These are phyloP conservation scores for Apis florea DNA, from an alignment of 1,140 invertebrate species.

Conservation along the genomic window DNA sequence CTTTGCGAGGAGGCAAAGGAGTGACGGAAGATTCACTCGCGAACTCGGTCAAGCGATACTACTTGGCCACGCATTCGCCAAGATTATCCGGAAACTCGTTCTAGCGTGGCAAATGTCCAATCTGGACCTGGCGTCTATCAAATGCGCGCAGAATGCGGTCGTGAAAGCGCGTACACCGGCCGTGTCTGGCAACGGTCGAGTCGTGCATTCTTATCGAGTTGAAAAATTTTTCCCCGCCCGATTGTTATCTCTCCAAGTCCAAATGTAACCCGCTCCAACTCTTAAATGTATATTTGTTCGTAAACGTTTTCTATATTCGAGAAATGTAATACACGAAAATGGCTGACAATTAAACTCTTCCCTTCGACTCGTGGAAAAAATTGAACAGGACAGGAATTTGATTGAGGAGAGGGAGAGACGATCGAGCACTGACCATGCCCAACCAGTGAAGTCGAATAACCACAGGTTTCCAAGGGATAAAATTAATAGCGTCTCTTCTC, in stretches of 20 bases:
- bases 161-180: background rate
- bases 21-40: constrained; percentile 4
- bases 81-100: constrained; percentile 58
- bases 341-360: no score
- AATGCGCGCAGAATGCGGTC: constrained; percentile 28
- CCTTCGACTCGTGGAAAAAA: no score
- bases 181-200: no score
- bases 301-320: no score
- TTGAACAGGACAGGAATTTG: no score
- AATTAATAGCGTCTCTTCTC: background rate
- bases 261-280: no score
- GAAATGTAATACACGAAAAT: no score
- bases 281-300: no score
- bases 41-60: constrained; percentile 37
- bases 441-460: background rate
- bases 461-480: background rate
- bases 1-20: background rate
- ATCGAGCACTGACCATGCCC: background rate
- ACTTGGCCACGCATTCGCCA: constrained; percentile 32
- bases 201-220: background rate
- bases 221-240: background rate
- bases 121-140: constrained; percentile 19
- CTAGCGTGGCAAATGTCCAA: constrained; percentile 57
- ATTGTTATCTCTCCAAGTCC: no score
- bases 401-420: no score